Conservation (phyloP, 1,140 invertebrate genomes). For the Macrosteles quadrilineatus region DNA sequence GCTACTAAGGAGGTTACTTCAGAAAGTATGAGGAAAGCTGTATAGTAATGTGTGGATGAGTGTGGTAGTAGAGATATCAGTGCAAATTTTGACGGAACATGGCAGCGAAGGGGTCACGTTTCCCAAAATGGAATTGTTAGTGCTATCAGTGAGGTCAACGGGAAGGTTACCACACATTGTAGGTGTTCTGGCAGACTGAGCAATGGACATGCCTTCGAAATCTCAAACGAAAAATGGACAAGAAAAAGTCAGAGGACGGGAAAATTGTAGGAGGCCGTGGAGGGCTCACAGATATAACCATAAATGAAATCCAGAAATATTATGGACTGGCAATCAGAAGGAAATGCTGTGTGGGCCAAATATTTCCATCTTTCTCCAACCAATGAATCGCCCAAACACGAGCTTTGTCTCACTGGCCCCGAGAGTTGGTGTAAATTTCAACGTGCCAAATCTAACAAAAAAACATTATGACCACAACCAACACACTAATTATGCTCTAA, state of each 20-base stretch:
- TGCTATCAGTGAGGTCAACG: background rate
- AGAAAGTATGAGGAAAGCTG: background rate
- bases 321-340: background rate
- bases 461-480: background rate
- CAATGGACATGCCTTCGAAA: background rate
- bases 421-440: background rate
- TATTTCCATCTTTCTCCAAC: background rate
- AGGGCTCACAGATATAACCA: background rate
- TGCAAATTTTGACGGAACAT: background rate
- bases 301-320: no score
- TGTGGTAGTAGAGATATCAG: background rate
- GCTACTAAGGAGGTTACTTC: background rate
- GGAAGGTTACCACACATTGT: background rate
- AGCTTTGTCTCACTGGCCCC: background rate
- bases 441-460: background rate
- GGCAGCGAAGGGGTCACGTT: background rate
- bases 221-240: background rate
- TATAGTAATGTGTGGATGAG: background rate
- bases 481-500: background rate
- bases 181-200: background rate
- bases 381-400: background rate
- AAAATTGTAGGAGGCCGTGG: background rate
- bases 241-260: background rate
- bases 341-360: background rate
- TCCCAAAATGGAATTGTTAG: background rate